Base-by-base conservation (phyloP, 2,888 invertebrate genomes). In the Hydropsyche betteni region DNA sequence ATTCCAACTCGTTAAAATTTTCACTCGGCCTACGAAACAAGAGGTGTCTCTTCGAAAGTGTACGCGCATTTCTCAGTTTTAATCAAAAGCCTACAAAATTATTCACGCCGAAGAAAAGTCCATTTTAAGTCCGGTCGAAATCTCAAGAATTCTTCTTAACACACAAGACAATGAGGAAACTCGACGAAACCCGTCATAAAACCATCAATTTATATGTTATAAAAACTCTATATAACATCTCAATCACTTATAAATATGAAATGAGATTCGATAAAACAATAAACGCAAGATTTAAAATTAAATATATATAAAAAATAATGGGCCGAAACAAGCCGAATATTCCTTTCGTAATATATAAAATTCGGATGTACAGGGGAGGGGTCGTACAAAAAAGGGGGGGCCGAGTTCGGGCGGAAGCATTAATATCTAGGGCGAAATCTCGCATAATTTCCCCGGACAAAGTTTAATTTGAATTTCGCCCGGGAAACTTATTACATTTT, bases 381-480 rank as follows among this genome's bases (percentile, higher is more conserved):
- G 12, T n/a, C 14, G 53, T 53, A 53, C 51, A 12, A 51, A 10
- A 51, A 10, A 51, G 16, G 16, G 58, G 16, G 58, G 24, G 58
- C 58, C 14, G 53, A 53, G 12, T 24, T 44, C 58, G 58, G 24
- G 24, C 24, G 58, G 58, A 44, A 44, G 58, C 58, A 58, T 58
- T 58, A 58, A 58, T 58, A 58, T 58, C 58, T 58, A 5, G 16
- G 24, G 58, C 44, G 24, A 58, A 58, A 58, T 58, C 58, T 58
- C 14, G 58, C 16, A 58, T 58, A 58, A 58, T 58, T 58, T 24
- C 68, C 44, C 14, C 14, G 69, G 53, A 33, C 64, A 64, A 70
- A 53, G 52, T 70, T 70, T 53, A 70, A 53, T 70, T 70, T 53
- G 53, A 70, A 70, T 70, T 53, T 70, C 52, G 34, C n/a, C 52